phyloP scores from a whole-genome alignment of 2,888 invertebrate genomes.

The Stenotaenia linearis region DNA sequence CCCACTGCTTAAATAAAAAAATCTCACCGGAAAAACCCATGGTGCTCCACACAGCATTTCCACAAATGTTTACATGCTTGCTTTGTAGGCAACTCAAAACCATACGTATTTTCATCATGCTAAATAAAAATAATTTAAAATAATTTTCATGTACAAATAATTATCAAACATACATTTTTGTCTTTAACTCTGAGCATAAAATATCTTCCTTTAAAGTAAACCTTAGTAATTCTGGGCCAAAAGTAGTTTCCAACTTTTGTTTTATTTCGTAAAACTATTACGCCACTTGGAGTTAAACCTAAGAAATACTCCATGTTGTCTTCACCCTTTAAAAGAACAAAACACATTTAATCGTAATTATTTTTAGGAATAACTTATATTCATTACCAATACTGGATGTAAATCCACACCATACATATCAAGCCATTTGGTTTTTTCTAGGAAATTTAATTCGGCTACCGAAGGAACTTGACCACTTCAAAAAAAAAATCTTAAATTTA shows the following conservation, averaged over 20 bases:
- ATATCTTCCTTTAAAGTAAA: slow-evolving; percentile 92
- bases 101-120: slow-evolving; percentile 94
- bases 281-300: slow-evolving; percentile 90
- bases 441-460: slow-evolving; percentile 85
- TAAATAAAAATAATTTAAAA: slow-evolving; percentile 47
- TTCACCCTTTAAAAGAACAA: slow-evolving; percentile 83
- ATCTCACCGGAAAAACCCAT: slow-evolving; percentile 57
- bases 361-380: not conserved
- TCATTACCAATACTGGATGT: slow-evolving; percentile 82
- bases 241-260: slow-evolving; percentile 96
- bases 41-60: slow-evolving; percentile 94
- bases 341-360: too few relatives aligned
- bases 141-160: not conserved
- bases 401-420: slow-evolving; percentile 98
- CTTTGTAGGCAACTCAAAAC: slow-evolving; percentile 87
- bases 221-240: slow-evolving; percentile 93
- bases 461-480: slow-evolving; percentile 80
- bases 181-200: slow-evolving; percentile 94
- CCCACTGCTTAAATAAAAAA: not conserved
- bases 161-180: slow-evolving; percentile 95
- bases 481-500: slow-evolving; percentile 8
- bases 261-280: slow-evolving; percentile 89
- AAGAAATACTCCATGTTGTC: slow-evolving; percentile 94
- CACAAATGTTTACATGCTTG: slow-evolving; percentile 91
- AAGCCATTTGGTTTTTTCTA: slow-evolving; percentile 97